Base-by-base conservation (phyloP, 2,113 vertebrate species). In the Porphyrio hochstetteri region DNA sequence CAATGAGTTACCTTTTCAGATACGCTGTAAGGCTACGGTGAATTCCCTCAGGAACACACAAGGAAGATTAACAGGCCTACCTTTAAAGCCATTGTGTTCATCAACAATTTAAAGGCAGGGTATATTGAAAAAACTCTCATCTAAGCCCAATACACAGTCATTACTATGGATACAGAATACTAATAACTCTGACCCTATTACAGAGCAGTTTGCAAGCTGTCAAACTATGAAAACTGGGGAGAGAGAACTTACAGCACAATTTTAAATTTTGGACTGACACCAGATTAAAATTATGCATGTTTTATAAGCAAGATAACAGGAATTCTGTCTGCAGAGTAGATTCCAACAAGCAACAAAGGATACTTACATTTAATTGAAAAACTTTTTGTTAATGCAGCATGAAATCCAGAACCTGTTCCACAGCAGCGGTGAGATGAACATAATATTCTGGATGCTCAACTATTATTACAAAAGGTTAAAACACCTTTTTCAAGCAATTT, bases 11-110 rank as follows among this genome's bases (percentile, higher is more conserved):
- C 96, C 95, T 97, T 98, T 97, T 97, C 98, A 98, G 97, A 98
- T 97, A 98, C 82, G 95, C 98, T 97, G 98, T 98, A 99, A 99
- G 98, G 98, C 98, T 98, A 96, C 94, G 98, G 98, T 98, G 98
- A 98, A 98, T 98, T 98, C 98, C 97, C 95, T 97, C 97, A 96
- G 98, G 98, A 98, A 98, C 96, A 97, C 98, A 98, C 97, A 93
- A 89, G 95, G 92, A 96, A 98, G 98, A 98, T 98, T 86, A 97
- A 97, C 95, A 97, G 95, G 97, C 96, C 98, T 97, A 97, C 97
- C 97, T 97, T 97, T 97, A 97, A 97, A 98, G 91, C 93, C 40
- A 93, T 95, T 90, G 82, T 81, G 92, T 90, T 94, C 93, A 85
- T 78, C 94, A 97, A 96, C 91, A 96, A 95, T 95, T 97, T 97